Percentiles rank a stretch among this genome's conserved stretches.
phyloP scores from a whole-genome alignment of 2,888 invertebrate species.

The Agriopis aurantiaria region DNA sequence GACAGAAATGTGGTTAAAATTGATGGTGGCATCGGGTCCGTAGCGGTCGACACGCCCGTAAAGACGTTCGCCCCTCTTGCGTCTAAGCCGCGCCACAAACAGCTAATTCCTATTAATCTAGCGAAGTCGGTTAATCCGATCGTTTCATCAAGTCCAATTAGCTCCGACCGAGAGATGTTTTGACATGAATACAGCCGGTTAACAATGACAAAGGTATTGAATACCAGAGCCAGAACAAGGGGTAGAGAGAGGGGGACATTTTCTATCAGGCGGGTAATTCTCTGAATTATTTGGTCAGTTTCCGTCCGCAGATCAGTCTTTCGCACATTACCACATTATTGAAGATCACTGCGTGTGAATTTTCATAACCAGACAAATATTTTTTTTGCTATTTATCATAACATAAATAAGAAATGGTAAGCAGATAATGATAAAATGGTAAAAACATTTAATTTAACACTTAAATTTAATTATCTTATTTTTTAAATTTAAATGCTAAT shows the following conservation, averaged over 20 bases:
- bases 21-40: not conserved
- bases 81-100: conserved; percentile 17
- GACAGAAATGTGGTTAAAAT: too few species aligned
- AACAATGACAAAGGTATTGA: conserved; percentile 28
- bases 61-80: conserved; percentile 4
- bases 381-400: too few species aligned
- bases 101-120: conserved; percentile 36
- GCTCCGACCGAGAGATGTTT: conserved; percentile 31
- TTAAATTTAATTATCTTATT: too few species aligned
- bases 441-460: too few species aligned
- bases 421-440: too few species aligned
- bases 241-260: not conserved
- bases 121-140: conserved; percentile 40
- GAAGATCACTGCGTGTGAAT: too few species aligned
- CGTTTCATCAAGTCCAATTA: conserved; percentile 44
- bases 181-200: conserved; percentile 32
- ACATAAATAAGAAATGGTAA: too few species aligned
- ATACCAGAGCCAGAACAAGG: conserved; percentile 9
- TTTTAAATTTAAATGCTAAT: too few species aligned
- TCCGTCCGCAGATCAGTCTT: too few species aligned
- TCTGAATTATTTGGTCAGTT: not conserved
- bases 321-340: too few species aligned
- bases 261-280: not conserved
- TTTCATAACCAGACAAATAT: too few species aligned
- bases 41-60: not conserved